A percentile compares a stretch with the other conserved stretches of the same genome.
Evolutionary conservation across 2,797 vertebrate genomes (phyloP).

Genomic region (Oreortyx pictus): DNA sequence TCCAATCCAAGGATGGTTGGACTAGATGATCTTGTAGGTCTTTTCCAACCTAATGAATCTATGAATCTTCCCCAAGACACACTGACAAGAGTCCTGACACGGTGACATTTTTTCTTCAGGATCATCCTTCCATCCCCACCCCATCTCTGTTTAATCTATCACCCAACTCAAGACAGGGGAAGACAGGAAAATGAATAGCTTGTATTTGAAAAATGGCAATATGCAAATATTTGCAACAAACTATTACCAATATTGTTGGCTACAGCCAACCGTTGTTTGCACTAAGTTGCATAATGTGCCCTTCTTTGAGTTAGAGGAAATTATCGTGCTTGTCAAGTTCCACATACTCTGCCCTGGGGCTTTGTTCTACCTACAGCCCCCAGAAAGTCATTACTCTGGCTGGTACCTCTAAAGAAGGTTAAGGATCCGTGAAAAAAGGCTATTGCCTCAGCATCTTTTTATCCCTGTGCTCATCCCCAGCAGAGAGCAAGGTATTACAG

Average conservation of each 20-base stretch:
- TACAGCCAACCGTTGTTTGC: neutral
- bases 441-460: conserved; percentile 48
- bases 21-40: too few relatives aligned
- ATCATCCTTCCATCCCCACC: neutral
- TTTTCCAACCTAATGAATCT: too few relatives aligned
- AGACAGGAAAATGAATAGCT: neutral
- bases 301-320: rapidly evolving
- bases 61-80: rapidly evolving
- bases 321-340: neutral
- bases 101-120: neutral
- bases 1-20: too few relatives aligned
- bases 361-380: neutral
- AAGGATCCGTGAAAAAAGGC: neutral
- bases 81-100: neutral
- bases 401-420: conserved; percentile 10
- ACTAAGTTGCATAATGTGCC: neutral
- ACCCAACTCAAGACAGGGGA: neutral
- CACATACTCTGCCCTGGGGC: neutral
- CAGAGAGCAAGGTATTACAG: neutral
- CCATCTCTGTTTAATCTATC: neutral
- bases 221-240: neutral
- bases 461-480: neutral
- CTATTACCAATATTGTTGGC: neutral
- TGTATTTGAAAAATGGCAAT: neutral
- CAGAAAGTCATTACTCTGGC: neutral